phyloP scores from a whole-genome alignment of 2,113 vertebrate species.

The Corythornis cristatus region DNA sequence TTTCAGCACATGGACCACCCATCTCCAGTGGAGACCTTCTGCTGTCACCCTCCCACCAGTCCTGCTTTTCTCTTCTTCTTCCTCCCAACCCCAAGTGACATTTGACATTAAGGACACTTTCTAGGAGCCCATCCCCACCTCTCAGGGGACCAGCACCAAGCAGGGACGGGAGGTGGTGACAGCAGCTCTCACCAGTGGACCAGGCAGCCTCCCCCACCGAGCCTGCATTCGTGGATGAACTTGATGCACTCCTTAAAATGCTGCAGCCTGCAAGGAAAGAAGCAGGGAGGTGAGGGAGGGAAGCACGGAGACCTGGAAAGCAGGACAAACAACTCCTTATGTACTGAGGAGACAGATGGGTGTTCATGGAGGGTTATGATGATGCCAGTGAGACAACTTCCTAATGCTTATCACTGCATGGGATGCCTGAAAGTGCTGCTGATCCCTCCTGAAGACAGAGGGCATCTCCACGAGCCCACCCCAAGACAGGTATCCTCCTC shows the following conservation, averaged over 20 bases:
- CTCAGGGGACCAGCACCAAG: fast-evolving
- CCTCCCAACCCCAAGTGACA: fast-evolving
- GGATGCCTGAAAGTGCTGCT: background rate
- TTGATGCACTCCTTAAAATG: constrained; percentile 89
- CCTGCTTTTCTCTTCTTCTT: background rate
- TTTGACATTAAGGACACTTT: fast-evolving
- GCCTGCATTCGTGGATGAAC: constrained; percentile 88
- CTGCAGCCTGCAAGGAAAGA: constrained; percentile 76
- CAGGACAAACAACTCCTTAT: fast-evolving
- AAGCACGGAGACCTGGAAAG: background rate
- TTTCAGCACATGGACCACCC: background rate
- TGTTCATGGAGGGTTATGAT: fast-evolving
- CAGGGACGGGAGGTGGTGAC: fast-evolving
- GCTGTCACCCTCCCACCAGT: fast-evolving
- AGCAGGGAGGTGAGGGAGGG: background rate
- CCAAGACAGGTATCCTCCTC: fast-evolving
- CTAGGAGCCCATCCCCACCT: background rate
- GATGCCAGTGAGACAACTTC: fast-evolving
- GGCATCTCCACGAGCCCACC: fast-evolving
- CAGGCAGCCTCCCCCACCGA: constrained; percentile 84
- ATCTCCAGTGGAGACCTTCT: background rate
- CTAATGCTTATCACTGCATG: fast-evolving
- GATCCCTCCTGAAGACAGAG: fast-evolving
- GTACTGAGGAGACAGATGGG: background rate
- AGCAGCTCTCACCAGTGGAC: constrained; percentile 85